Conservation (phyloP, 2,888 invertebrate genomes). For the Arrhopalites spinosus region DNA sequence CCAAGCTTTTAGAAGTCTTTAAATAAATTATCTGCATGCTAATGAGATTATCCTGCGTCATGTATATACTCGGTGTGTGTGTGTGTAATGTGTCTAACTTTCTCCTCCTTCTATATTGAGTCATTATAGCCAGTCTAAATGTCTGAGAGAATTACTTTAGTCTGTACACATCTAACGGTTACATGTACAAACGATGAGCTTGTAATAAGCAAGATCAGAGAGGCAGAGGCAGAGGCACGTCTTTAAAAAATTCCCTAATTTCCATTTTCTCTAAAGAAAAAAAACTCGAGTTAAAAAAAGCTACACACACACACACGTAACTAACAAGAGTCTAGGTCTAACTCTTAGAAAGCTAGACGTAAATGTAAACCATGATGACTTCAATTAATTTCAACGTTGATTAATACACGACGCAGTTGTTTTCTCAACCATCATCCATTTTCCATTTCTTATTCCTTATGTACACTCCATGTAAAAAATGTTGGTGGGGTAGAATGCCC, state of each 20-base stretch:
- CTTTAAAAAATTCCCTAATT: slow-evolving; percentile 3
- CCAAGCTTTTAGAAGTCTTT: slow-evolving; percentile 1
- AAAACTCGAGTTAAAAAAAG: too few species aligned
- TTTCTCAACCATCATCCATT: not conserved
- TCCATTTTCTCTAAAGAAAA: not conserved
- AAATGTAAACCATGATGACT: slow-evolving; percentile 14
- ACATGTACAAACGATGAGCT: too few species aligned
- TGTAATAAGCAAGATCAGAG: not conserved
- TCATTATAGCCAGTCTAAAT: not conserved
- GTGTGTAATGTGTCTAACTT: not conserved
- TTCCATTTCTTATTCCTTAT: too few species aligned
- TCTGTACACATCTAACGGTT: not conserved
- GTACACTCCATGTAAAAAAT: too few species aligned
- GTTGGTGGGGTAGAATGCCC: too few species aligned
- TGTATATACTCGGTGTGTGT: not conserved
- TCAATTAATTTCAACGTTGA: slow-evolving; percentile 8
- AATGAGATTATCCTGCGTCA: slow-evolving; percentile 16
- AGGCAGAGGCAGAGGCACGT: not conserved
- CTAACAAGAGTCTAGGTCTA: too few species aligned
- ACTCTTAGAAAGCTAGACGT: not conserved
- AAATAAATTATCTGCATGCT: slow-evolving; percentile 12
- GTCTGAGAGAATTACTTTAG: not conserved
- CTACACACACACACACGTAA: too few species aligned
- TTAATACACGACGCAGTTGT: not conserved
- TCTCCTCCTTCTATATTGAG: not conserved